Percentiles rank a stretch among this genome's conserved stretches.
These are phyloP conservation scores for Rousettus leschenaultii DNA, from an alignment of 2,113 vertebrate species.

Conservation along the genomic window DNA sequence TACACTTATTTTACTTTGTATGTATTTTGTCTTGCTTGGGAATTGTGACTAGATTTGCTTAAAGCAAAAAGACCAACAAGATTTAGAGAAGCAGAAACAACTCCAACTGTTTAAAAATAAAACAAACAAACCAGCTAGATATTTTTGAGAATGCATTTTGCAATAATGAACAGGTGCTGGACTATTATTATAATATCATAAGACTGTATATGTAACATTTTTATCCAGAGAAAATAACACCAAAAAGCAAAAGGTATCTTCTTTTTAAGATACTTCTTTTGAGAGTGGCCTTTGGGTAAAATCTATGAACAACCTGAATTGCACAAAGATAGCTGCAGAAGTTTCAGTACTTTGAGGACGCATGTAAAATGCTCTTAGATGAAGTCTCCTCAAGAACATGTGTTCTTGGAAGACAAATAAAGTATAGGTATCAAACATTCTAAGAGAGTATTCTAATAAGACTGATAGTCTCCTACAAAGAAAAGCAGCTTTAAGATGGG, in stretches of 20 bases:
- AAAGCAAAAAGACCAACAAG: neutral
- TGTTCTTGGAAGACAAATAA: neutral
- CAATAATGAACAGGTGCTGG: neutral
- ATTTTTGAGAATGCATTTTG: neutral
- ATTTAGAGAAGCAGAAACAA: neutral
- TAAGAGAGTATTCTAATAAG: neutral
- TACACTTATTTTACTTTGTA: neutral
- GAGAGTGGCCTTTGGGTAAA: neutral
- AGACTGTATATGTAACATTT: neutral
- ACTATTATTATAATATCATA: neutral
- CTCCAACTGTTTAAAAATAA: neutral
- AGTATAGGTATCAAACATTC: neutral
- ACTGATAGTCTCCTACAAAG: neutral
- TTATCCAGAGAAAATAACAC: constrained; percentile 3
- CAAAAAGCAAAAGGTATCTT: neutral
- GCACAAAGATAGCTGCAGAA: neutral
- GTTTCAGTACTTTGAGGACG: neutral
- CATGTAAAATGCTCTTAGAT: neutral
- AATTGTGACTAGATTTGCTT: neutral
- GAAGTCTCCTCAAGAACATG: neutral
- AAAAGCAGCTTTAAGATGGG: neutral
- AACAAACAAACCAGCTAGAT: neutral
- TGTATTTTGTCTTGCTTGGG: neutral
- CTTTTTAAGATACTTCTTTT: neutral
- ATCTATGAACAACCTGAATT: neutral